Base-by-base conservation (phyloP, 2,888 invertebrate genomes). In the Trichopoda pennipes region DNA sequence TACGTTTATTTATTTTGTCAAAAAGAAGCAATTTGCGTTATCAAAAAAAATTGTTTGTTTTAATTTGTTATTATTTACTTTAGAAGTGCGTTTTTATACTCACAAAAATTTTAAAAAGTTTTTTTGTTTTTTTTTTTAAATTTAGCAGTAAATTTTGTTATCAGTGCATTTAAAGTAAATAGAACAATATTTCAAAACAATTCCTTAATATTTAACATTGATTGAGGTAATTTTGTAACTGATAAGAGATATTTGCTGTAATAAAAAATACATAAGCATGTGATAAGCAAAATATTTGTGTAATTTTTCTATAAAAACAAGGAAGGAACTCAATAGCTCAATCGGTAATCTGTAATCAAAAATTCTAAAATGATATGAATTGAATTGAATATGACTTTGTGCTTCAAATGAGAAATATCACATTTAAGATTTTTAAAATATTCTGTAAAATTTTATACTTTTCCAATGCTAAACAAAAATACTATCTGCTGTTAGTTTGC, bases 101-200 rank as follows among this genome's bases (percentile, higher is more conserved):
- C 8, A 17, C 42, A 61, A 23, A 60, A 14, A 38, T 53, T 61
- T 42, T 12, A 10, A 56, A 14, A 23, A 70, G n/a, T n/a, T n/a
- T n/a, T n/a, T n/a, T n/a, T n/a, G n/a, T n/a, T n/a, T n/a, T 42
- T 23, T 12, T 19, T 12, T 19, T 42, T 12, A 21, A 56, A 66
- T 73, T 51, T 68, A 72, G 76, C 32, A 38, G 56, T 72, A 73
- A 72, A 42, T 68, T n/a, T 68, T 56, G 16, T 77, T 77, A 81
- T 81, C 77, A 21, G 28, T 32, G 17, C 16, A 42, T 21, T 60
- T 0, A 21, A 44, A 2, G 9, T 19, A 32, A 28, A 32, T 28
- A 2, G 1, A 28, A 28, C 17, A 19, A n/a, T 19, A 17, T 58
- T 58, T 14, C 1, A 35, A 38, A 7, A 16, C n/a, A 38, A n/a